Base-by-base conservation (phyloP, 1,140 invertebrate species). In the Arctopsyche grandis region DNA sequence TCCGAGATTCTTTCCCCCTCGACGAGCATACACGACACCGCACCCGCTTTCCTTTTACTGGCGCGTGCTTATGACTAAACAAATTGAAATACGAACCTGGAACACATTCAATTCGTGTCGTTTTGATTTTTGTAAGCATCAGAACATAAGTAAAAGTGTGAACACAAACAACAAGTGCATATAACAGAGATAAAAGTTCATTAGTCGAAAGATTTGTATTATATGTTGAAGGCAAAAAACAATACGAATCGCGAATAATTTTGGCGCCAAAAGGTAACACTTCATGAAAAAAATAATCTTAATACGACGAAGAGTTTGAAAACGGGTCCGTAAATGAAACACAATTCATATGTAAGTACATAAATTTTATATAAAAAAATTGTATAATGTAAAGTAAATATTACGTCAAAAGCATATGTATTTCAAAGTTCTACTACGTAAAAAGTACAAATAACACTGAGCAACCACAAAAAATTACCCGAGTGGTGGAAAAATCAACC, bases 71-170 rank as follows among this genome's bases (percentile, higher is more conserved):
- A 60, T 19, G 29, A 38, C 29, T 38, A 38, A 38, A 38, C 56
- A 60, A 19, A 7, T 9, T 60, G n/a, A 21, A 60, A 19, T 60
- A 60, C 14, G 16, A 60, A 60, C 56, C 56, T 60, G 56, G 14
- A 60, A 60, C 56, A 60, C 16, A 60, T 60, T 60, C 16, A 60
- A 60, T 60, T 60, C 7, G 29, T 38, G 29, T 38, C 29, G n/a
- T 38, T 38, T 38, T 38, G 29, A 38, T 38, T 38, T 38, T 38
- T n/a, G n/a, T n/a, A n/a, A n/a, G 29, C 29, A n/a, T n/a, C n/a
- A n/a, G n/a, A n/a, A n/a, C 29, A 4, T 38, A 38, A 38, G 1
- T 38, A 38, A n/a, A n/a, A n/a, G n/a, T n/a, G 29, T 38, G 29
- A 38, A 38, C 29, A 38, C 7, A 38, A 38, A 38, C 7, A 38